Evolutionary conservation across 2,888 invertebrate species (phyloP).

Genomic region (Onchidella celtica): DNA sequence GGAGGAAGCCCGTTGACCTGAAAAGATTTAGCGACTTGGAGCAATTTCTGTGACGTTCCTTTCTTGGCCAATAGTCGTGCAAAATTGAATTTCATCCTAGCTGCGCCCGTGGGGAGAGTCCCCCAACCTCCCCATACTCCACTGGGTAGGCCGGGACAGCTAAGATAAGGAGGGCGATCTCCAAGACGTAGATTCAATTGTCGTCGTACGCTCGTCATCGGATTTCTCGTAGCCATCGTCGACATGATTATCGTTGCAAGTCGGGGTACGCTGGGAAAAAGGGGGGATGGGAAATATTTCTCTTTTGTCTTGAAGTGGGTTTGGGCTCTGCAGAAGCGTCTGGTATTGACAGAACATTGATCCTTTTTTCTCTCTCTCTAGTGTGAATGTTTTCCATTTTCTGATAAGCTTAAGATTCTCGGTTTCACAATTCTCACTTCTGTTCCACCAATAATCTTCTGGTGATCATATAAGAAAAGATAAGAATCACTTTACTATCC

Average conservation of each 20-base stretch:
- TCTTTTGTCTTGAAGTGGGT: too few relatives aligned
- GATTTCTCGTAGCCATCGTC: not conserved
- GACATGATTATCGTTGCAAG: not conserved
- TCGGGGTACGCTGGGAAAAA: not conserved
- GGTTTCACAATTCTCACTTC: too few relatives aligned
- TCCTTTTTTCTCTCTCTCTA: too few relatives aligned
- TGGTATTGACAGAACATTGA: too few relatives aligned
- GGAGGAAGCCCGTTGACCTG: not conserved
- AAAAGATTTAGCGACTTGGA: constrained; percentile 17
- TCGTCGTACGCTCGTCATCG: not conserved
- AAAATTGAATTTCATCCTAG: constrained; percentile 22
- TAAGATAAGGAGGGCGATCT: not conserved
- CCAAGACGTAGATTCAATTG: not conserved
- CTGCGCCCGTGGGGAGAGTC: not conserved
- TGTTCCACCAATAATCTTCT: too few relatives aligned
- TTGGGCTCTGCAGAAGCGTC: too few relatives aligned
- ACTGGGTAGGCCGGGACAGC: not conserved
- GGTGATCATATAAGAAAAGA: too few relatives aligned
- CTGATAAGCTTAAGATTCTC: too few relatives aligned
- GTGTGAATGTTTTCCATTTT: too few relatives aligned
- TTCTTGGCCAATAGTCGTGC: not conserved
- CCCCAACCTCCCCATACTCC: too few relatives aligned
- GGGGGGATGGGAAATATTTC: too few relatives aligned
- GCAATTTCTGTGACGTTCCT: not conserved
- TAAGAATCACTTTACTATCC: too few relatives aligned